Evolutionary conservation across 2,888 invertebrate genomes (phyloP).

Genomic region (Tuta absoluta): DNA sequence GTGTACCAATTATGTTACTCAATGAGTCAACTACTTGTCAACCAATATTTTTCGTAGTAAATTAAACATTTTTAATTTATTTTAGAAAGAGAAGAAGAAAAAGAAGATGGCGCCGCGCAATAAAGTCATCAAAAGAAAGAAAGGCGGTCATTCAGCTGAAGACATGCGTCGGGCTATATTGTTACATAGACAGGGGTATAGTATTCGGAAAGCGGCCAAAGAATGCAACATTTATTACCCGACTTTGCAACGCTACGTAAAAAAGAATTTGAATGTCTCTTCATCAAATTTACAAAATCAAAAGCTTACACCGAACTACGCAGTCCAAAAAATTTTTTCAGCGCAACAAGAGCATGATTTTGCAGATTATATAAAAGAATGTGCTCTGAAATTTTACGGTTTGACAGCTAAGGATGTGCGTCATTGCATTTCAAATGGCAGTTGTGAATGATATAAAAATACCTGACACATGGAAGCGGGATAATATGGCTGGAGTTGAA

Average conservation of each 20-base stretch:
- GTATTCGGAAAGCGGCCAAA: slow-evolving; percentile 1
- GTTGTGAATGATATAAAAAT: slow-evolving; percentile 29
- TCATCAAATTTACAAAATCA: slow-evolving; percentile 11
- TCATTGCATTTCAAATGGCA: slow-evolving; percentile 31
- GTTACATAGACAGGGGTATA: not conserved
- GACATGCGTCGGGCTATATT: not conserved
- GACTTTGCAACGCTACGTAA: not conserved
- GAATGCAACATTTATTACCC: not conserved
- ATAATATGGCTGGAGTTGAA: slow-evolving; percentile 29
- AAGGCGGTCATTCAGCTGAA: not conserved
- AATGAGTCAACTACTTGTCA: too few relatives aligned
- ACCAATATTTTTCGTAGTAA: too few relatives aligned
- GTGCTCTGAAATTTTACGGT: slow-evolving; percentile 31
- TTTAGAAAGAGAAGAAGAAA: too few relatives aligned
- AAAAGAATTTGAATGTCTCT: slow-evolving; percentile 2
- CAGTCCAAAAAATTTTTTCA: slow-evolving; percentile 23
- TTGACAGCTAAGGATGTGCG: slow-evolving; percentile 24
- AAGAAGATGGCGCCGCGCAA: too few relatives aligned
- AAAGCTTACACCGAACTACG: slow-evolving; percentile 26
- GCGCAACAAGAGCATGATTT: slow-evolving; percentile 16
- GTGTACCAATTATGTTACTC: too few relatives aligned
- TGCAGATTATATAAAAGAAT: slow-evolving; percentile 15
- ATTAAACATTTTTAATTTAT: too few relatives aligned
- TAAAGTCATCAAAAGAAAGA: too few relatives aligned
- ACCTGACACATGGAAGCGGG: slow-evolving; percentile 26